phyloP scores from a whole-genome alignment of 1,140 invertebrate genomes.

The Drosophila ercepeae region DNA sequence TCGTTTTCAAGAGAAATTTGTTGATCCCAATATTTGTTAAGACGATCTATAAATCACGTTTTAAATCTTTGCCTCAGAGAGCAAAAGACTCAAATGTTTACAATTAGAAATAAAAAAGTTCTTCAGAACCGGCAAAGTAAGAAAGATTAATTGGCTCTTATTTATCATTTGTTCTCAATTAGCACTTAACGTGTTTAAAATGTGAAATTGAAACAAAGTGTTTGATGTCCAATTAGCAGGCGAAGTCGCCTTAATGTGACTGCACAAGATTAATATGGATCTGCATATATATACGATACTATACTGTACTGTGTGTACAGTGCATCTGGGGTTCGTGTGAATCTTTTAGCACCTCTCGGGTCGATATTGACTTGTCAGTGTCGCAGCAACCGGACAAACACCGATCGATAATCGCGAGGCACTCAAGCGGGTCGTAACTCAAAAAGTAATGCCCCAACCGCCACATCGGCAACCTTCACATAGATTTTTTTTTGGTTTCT shows the following conservation, averaged over 20 bases:
- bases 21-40: not conserved
- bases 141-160: constrained; percentile 26
- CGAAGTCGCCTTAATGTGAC: constrained; percentile 22
- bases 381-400: constrained; percentile 14
- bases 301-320: not conserved
- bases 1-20: too few species aligned
- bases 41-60: not conserved
- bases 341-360: constrained; percentile 30
- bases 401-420: constrained; percentile 13
- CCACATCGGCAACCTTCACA: constrained; percentile 32
- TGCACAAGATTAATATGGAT: constrained; percentile 40
- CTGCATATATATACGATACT: constrained; percentile 15
- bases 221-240: constrained; percentile 40
- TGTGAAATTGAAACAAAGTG: constrained; percentile 43
- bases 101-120: constrained; percentile 28
- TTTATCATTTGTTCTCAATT: constrained; percentile 48
- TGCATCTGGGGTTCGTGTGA: constrained; percentile 18
- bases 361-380: constrained; percentile 27
- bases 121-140: not conserved
- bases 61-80: not conserved
- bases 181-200: constrained; percentile 29
- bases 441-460: constrained; percentile 35
- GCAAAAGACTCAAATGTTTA: constrained; percentile 4
- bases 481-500: constrained; percentile 47
- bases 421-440: constrained; percentile 41